Evolutionary conservation across 2,888 invertebrate genomes (phyloP), one percentile per base, ranked within the genome.

Genomic region (Allophyes oxyacanthae): DNA sequence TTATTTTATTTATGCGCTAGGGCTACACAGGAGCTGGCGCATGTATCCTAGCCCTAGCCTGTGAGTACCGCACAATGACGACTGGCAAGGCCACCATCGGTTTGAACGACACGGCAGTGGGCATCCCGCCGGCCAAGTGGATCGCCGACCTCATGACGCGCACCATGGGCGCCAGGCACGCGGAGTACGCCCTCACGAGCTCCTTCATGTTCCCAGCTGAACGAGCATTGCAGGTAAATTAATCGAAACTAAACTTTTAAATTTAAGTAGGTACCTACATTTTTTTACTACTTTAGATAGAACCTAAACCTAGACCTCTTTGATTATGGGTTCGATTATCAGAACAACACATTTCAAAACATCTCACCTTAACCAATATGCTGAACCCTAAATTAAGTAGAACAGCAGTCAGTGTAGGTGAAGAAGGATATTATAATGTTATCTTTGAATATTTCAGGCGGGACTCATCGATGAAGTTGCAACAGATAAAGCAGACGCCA

Each of bases 101-200:
- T 0, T 85, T 98, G 0, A 97, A 97, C 82, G 98, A 98, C 90
- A 96, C 97, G 0, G 92, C 95, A 63, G 86, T 98, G 32, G 97
- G 97, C 4, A 95, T 97, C 63, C 89, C 95, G 6, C 96, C 96
- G 6, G 96, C 96, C 0, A 86, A 87, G 63, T 97, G 96, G 96
- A 94, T 95, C 61, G 88, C 92, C 72, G 81, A 89, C 0, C 68
- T 94, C 0, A 92, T 95, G 86, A 77, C 79, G 10, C 94, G 95
- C 73, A 89, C 91, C 0, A 86, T 96, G 44, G 95, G 97, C 0
- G 85, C 88, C 6, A 87, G 97, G 61, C 90, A 95, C 54, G 94
- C 97, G 1, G 97, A 97, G 85, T 73, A 95, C 51, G 96, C 97
- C 0, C 89, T 97, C 9, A 95, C 95, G 10, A 92, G 95, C 28